Base-by-base conservation (phyloP, 2,888 invertebrate species). In the Melangyna quadrimaculata region DNA sequence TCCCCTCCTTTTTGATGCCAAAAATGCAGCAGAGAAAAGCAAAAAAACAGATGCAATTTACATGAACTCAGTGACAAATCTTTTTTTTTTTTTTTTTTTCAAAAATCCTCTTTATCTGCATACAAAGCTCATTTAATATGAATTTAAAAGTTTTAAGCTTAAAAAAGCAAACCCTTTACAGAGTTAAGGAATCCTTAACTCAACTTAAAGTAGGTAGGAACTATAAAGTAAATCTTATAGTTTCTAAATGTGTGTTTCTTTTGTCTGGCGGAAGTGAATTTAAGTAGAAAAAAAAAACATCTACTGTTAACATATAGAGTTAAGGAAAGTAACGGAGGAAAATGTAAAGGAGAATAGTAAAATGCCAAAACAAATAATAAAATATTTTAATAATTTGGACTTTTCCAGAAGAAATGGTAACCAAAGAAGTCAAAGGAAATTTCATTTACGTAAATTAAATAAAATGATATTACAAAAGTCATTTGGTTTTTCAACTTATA, bases 281-380 rank as follows among this genome's bases (percentile, higher is more conserved):
- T 48, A 71, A 40, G 12, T n/a, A 27, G 29, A 22, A 81, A 22
- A 37, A 63, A 35, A n/a, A n/a, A n/a, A 4, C 12, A 12, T 37
- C 24, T 43, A 35, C 57, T 84, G 32, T 84, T 84, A 75, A 45
- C 37, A 32, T 65, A 59, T 51, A 14, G 40, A 17, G 27, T 19
- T 72, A 70, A 71, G 45, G 37, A 71, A 79, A 79, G 78, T 79
- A 84, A 84, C 45, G 22, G 48, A 37, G 29, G 29, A 43, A 8
- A 10, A 22, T 22, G 40, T 14, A 45, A 84, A 67, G 75, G 37
- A 35, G 75, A 79, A 78, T 79, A 35, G 51, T 45, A 14, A 78
- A 75, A 71, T 79, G 70, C 29, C 59, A 45, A 74, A 48, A 55
- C 53, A 55, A n/a, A n/a, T n/a, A n/a, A n/a, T n/a, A 55, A 40